These are phyloP conservation scores for Thymelicus sylvestris DNA, from an alignment of 2,888 invertebrate species.

Conservation along the genomic window DNA sequence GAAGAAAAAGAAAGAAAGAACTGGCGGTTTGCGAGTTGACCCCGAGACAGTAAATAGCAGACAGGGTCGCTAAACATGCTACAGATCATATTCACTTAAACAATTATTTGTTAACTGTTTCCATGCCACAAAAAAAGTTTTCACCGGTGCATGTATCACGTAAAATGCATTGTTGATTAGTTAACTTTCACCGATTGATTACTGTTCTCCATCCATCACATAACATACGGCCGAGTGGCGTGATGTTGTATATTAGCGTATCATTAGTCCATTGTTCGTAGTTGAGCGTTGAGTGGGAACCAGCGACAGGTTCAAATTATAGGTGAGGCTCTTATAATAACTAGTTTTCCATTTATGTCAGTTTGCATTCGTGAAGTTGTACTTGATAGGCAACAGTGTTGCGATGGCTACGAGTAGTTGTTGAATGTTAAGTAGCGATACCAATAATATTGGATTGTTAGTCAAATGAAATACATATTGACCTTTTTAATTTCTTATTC, in stretches of 20 bases:
- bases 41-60: no score
- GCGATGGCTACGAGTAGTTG: no score
- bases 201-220: background rate
- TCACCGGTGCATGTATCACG: constrained; percentile 1
- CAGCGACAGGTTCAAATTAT: constrained; percentile 7
- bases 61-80: no score
- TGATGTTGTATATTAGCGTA: constrained; percentile 4
- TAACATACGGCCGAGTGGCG: background rate
- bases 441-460: no score
- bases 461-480: no score
- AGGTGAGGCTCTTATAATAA: background rate
- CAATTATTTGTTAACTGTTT: background rate
- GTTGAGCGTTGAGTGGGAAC: constrained; percentile 7
- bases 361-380: background rate
- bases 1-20: no score
- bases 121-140: background rate
- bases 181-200: constrained; percentile 21
- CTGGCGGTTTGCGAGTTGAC: no score
- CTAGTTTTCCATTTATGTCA: constrained; percentile 6
- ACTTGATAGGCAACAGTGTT: background rate
- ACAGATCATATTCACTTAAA: no score
- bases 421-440: no score
- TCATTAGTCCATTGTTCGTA: constrained; percentile 16
- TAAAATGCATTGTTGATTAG: constrained; percentile 11
- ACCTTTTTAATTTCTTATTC: background rate